Base-by-base conservation (phyloP, 2,113 vertebrate species). In the Elgaria multicarinata region DNA sequence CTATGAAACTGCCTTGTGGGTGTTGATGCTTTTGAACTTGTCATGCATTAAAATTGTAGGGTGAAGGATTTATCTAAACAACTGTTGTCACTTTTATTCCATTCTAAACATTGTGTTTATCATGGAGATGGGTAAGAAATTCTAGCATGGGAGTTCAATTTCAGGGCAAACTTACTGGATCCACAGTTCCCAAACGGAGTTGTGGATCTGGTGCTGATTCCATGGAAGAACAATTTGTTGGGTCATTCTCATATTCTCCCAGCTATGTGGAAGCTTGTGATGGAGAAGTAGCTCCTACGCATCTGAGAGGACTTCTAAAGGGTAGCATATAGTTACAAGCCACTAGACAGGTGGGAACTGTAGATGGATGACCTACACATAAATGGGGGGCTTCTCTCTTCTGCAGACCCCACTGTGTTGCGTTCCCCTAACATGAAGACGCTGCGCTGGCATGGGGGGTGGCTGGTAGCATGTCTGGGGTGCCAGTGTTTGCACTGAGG, bases 361-460 rank as follows among this genome's bases (percentile, higher is more conserved):
- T 92, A 94, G 86, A 94, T 64, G 31, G 96, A 96, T 6, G 89
- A 85, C 64, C 95, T 95, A 42, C 93, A 86, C 1, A 90, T 95
- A 79, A 92, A 95, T 33, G 93, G 94, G 44, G 92, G 78, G 4
- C 93, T 95, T 0, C 79, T 87, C 18, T 97, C 93, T 87, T 97
- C 96, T 2, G 93, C 94, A 71, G 95, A 96, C 83, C 97, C 92
- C 89, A 93, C 6, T 0, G 94, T 94, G 42, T 94, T 96, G 78
- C 90, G 95, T 20, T 95, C 91, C 62, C 93, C 93, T 53, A 95
- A 31, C 85, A 96, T 33, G 26, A 95, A 95, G 83, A 89, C 75
- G 55, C 91, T 96, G 84, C 90, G 92, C 86, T 95, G 97, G 74
- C 86, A 46, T 1, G 87, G 89, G 28, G 90, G 90, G 58, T 50